A percentile compares a stretch with the other conserved stretches of the same genome.
These are phyloP conservation scores for Eidolon helvum DNA, from an alignment of 2,113 vertebrate species.

Conservation along the genomic window DNA sequence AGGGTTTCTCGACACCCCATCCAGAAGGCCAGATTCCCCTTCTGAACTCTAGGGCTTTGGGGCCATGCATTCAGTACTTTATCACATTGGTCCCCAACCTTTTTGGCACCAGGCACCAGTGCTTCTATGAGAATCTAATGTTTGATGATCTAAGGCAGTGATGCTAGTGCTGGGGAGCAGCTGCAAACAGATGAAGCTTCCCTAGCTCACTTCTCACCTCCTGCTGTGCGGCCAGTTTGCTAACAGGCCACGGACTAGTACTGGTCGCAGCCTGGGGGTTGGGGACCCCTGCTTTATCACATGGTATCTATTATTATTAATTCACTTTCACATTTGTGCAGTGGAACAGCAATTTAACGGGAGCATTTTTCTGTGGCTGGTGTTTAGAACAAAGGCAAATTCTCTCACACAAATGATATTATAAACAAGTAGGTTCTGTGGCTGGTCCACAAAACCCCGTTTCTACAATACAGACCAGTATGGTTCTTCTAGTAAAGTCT, in stretches of 20 bases:
- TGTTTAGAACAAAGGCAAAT: constrained; percentile 26
- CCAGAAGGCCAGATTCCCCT: background rate
- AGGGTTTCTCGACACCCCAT: background rate
- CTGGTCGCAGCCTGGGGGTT: too few species aligned
- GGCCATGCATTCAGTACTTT: background rate
- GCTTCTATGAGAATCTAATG: too few species aligned
- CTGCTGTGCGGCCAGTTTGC: too few species aligned
- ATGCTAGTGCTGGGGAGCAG: too few species aligned
- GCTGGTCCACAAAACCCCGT: background rate
- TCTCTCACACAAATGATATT: background rate
- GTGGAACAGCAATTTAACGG: background rate
- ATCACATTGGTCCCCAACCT: background rate
- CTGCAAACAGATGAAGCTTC: too few species aligned
- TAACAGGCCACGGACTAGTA: too few species aligned
- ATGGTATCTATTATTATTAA: background rate
- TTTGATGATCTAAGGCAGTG: too few species aligned
- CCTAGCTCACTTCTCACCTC: too few species aligned
- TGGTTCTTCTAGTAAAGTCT: background rate
- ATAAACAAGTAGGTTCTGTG: background rate
- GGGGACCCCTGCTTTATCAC: background rate
- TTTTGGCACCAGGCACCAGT: too few species aligned
- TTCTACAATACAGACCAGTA: background rate
- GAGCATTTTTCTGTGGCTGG: background rate
- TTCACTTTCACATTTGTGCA: background rate
- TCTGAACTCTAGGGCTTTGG: background rate